Evolutionary conservation across 2,113 vertebrate genomes (phyloP), one percentile per base, ranked within the genome.

Genomic region (Pardalotus punctatus): DNA sequence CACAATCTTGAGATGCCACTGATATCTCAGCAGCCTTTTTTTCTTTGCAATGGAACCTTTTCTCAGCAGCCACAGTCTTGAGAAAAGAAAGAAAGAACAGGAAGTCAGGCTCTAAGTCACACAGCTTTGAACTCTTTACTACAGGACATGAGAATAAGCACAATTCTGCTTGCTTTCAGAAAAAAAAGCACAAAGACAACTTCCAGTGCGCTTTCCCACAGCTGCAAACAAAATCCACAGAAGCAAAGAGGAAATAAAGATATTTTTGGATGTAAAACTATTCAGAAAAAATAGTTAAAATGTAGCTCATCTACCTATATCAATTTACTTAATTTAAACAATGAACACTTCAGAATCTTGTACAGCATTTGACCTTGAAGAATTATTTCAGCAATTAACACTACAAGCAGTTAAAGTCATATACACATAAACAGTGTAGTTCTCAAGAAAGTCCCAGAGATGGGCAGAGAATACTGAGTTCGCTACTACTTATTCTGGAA

Each of bases 171-270:
- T 57, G 4, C 12, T 69, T 81, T 58, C 65, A 70, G 29, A 8
- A 72, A 42, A 64, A 23, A 60, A 61, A 25, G 9, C 29, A 28
- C 38, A 64, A 6, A 77, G 40, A 56, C 10, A 79, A 53, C 24
- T 90, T 56, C 42, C n/a, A 80, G 25, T 35, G 20, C 21, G 11
- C 27, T 89, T 89, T 95, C 66, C 42, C 71, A 86, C 66, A 88
- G 45, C 79, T 88, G 54, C 33, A 81, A 93, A 48, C 57, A 72
- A 69, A 82, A 86, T 13, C 16, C n/a, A 80, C 36, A 62, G 23
- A 90, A 58, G 6, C 7, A 0, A 88, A 67, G 57, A 91, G 43
- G 66, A 94, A 94, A 80, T 65, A 42, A 84, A 87, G 45, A 48
- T 57, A 65, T 73, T 86, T 94, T 72, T 53, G 33, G 53, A 90